A percentile compares a stretch with the other conserved stretches of the same genome.
phyloP scores from a whole-genome alignment of 1,140 invertebrate genomes.

The Hyphantria cunea region DNA sequence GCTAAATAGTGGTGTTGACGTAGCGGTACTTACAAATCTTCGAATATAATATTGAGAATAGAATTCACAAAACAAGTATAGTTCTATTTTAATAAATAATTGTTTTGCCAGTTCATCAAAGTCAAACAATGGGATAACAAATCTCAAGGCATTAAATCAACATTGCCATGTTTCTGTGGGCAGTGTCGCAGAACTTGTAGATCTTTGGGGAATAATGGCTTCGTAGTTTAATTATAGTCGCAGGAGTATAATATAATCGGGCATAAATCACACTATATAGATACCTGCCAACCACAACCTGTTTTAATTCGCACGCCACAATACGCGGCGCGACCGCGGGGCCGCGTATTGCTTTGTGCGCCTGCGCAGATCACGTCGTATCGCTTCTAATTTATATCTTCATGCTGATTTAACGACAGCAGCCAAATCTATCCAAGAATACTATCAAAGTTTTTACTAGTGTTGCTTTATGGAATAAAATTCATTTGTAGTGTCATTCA shows the following conservation, averaged over 20 bases:
- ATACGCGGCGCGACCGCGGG: conserved; percentile 47
- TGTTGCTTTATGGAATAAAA: conserved; percentile 54
- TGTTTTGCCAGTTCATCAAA: conserved; percentile 48
- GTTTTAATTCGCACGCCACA: conserved; percentile 74
- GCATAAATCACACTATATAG: conserved; percentile 75
- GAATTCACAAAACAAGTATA: conserved; percentile 27
- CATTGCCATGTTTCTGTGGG: conserved; percentile 62
- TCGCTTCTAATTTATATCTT: conserved; percentile 76
- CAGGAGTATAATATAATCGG: conserved; percentile 72
- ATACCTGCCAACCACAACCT: conserved; percentile 78
- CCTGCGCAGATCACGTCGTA: conserved; percentile 51
- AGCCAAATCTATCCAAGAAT: conserved; percentile 49
- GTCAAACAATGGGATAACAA: conserved; percentile 58
- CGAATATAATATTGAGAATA: conserved; percentile 38
- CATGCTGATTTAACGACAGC: conserved; percentile 67
- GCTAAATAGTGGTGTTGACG: conserved; percentile 49
- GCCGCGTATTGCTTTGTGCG: conserved; percentile 52
- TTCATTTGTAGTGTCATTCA: conserved; percentile 53
- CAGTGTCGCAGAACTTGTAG: conserved; percentile 54
- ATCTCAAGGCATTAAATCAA: conserved; percentile 71
- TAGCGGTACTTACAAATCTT: conserved; percentile 55
- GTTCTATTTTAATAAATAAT: conserved; percentile 31
- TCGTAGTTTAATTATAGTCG: conserved; percentile 77
- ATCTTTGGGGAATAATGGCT: conserved; percentile 75
- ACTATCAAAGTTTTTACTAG: conserved; percentile 58